Evolutionary conservation across 2,113 vertebrate species (phyloP).

Genomic region (Mus pahari): DNA sequence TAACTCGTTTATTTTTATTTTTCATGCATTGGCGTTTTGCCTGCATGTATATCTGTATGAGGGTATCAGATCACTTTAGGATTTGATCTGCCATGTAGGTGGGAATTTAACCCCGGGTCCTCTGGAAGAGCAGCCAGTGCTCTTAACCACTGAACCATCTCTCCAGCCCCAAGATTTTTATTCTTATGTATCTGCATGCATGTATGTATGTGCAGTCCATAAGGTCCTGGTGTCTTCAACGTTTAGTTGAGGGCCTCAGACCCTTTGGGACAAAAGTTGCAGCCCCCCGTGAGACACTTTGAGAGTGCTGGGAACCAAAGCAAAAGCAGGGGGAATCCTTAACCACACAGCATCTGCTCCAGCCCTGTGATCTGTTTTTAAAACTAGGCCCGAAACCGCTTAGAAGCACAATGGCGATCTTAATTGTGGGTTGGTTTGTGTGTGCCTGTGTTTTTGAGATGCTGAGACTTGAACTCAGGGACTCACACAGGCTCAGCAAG

Average conservation of each 20-base stretch:
- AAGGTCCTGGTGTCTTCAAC: not conserved
- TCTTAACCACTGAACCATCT: not conserved
- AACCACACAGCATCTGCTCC: not conserved
- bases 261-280: no score
- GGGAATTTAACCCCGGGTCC: not conserved
- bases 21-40: not conserved
- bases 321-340: not conserved
- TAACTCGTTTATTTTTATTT: not conserved
- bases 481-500: not conserved
- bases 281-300: not conserved
- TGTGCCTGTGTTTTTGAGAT: not conserved
- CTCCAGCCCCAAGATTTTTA: not conserved
- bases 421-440: not conserved
- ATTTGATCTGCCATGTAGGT: not conserved
- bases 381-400: conserved; percentile 60
- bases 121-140: not conserved
- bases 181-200: not conserved
- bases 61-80: not conserved
- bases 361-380: not conserved
- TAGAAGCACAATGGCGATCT: conserved; percentile 49
- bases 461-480: not conserved
- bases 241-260: not conserved
- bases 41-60: not conserved
- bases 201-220: not conserved
- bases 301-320: not conserved